Base-by-base conservation (phyloP, 2,888 invertebrate genomes). In the Busseola fusca region DNA sequence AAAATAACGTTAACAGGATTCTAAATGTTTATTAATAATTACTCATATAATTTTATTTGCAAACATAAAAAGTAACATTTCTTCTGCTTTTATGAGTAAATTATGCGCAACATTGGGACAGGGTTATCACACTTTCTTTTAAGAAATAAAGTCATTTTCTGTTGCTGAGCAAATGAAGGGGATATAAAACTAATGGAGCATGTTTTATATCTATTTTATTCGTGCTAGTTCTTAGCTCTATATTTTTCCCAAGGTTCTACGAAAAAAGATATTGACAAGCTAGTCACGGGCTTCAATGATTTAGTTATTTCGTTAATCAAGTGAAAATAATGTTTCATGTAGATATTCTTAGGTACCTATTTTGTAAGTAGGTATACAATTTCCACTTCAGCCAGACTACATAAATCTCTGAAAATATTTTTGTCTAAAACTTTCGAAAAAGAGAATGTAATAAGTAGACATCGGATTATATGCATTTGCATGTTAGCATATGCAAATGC, bases 181-280 rank as follows among this genome's bases (percentile, higher is more conserved):
- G 48, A 57, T 59, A 72, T 82, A 74, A 80, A 77, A 72, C 72
- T 77, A 80, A 82, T 77, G 74, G 74, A 80, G 56, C 62, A 67
- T 70, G 71, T 74, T 76, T 82, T 69, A 76, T 76, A 62, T 70
- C 63, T 50, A 68, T 77, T 74, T 80, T 74, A 74, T 74, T 80
- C 18, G 42, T 62, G 63, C 70, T 74, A 64, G 68, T 74, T 69
- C 40, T 62, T 50, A 69, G 59, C 40, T 69, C 64, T 71, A 50
- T 62, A 58, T 65, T 74, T 70, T 42, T 69, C 42, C 45, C 45
- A 70, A 58, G 42, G 64, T 37, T 68, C 3, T 62, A 42, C 16
- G 45, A 14, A 56, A 56, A 62, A 37, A 14, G 25, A 59, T 14
- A 73, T 45, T 34, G 37, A 45, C 12, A 30, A 63, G 69, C 40